Percentiles rank a stretch among this genome's conserved stretches.
Conservation (phyloP, 2,113 vertebrate species). For the Hiodon alosoides region DNA sequence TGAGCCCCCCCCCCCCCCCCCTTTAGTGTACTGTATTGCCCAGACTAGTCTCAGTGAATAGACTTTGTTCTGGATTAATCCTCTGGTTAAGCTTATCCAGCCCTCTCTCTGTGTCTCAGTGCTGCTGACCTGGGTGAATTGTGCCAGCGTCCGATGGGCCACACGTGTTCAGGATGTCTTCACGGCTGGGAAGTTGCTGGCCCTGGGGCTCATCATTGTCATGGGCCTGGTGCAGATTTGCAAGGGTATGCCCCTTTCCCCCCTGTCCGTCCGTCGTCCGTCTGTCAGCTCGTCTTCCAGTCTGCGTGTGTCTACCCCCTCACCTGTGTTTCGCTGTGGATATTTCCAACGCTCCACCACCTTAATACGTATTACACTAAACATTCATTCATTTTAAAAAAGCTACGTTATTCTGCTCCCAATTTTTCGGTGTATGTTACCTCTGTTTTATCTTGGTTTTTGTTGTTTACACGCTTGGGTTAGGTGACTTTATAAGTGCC, state of each 20-base stretch:
- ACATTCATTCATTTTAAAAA: too few species aligned
- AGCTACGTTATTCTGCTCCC: too few species aligned
- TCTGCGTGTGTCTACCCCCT: background rate
- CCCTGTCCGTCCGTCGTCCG: too few species aligned
- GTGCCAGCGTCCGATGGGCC: slow-evolving; percentile 74
- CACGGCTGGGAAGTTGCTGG: slow-evolving; percentile 73
- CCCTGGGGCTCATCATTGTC: slow-evolving; percentile 70
- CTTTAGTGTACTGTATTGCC: background rate
- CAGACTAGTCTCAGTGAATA: background rate
- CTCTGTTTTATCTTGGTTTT: too few species aligned
- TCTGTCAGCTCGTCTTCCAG: too few species aligned
- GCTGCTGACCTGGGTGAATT: slow-evolving; percentile 77
- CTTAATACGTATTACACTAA: too few species aligned
- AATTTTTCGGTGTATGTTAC: too few species aligned
- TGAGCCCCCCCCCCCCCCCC: too few species aligned
- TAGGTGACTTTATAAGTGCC: too few species aligned
- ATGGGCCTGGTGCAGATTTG: slow-evolving; percentile 73
- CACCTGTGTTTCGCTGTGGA: background rate
- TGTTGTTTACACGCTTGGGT: too few species aligned
- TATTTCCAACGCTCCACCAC: too few species aligned
- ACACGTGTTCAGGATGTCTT: slow-evolving; percentile 72
- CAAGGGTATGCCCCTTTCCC: slow-evolving; percentile 56
- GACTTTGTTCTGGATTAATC: background rate
- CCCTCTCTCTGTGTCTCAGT: slow-evolving; percentile 45
- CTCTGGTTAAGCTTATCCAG: background rate